Evolutionary conservation across 1,140 invertebrate species (phyloP), one percentile per base, ranked within the genome.

Genomic region (Meloidogyne floridensis): DNA sequence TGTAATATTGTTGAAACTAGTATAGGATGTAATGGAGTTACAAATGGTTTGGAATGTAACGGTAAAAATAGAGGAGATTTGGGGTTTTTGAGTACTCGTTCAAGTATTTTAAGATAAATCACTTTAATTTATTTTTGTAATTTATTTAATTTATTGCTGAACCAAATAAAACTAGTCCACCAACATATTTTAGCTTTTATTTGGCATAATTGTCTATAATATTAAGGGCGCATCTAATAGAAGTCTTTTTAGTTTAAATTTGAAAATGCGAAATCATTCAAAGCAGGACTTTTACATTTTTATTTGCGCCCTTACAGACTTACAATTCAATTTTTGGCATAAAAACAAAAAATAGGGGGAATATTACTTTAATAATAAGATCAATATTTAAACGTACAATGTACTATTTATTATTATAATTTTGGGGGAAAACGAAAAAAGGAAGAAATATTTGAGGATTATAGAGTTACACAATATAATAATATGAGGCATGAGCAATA

Each of bases 401-500:
- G 54, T 56, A 56, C 54, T 56, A 56, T 11, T 59, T 59, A 59
- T 59, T 15, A 59, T 32, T 32, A 32, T 32, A 32, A 32, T 32
- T 32, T 15, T 9, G 15, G 15, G 59, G 15, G 59, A 15, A 18
- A 65, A 65, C 15, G 59, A 15, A 32, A 65, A 65, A n/a, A 65
- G 4, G 47, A 8, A 47, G 47, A 65, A 65, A n/a, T n/a, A 15
- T 32, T 32, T 32, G 54, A 77, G 56, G 51, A 77, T 43, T 43
- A 71, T 43, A 47, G 15, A 15, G 42, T 47, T 8, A 47, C 47
- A 47, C 47, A 47, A 47, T 47, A 56, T 70, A 43, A 51, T 51
- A 77, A 42, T 32, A 54, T 42, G 54, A 77, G 56, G 56, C 42
- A 77, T 51, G 47, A 80, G 47, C 47, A 81, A 59, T 53, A 69